Evolutionary conservation across 2,113 vertebrate genomes (phyloP).

Genomic region (Naja naja): DNA sequence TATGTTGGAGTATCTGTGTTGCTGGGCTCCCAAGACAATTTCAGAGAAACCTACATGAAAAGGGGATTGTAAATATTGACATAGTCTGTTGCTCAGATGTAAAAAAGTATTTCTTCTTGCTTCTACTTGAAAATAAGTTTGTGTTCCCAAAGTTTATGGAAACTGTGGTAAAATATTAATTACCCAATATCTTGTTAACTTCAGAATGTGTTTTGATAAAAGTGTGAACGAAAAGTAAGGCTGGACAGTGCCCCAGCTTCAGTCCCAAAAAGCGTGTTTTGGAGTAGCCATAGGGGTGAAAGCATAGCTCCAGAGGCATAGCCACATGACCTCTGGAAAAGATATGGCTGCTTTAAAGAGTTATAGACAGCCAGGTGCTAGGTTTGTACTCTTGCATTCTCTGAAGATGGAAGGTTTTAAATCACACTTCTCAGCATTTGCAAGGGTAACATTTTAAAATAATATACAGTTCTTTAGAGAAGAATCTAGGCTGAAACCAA

Average conservation of each 20-base stretch:
- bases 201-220: not conserved
- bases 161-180: not conserved
- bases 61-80: not conserved
- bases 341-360: not conserved
- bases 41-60: not conserved
- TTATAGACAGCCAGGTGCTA: not conserved
- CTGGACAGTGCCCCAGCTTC: not conserved
- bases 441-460: not conserved
- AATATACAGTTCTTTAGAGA: not conserved
- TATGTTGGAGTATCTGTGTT: not conserved
- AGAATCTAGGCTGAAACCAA: not conserved
- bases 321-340: not conserved
- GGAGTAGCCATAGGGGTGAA: not conserved
- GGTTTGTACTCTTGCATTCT: not conserved
- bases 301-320: not conserved
- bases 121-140: not conserved
- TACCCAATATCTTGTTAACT: not conserved
- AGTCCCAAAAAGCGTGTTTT: not conserved
- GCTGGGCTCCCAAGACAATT: not conserved
- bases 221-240: not conserved
- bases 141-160: not conserved
- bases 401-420: not conserved
- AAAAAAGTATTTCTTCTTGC: not conserved
- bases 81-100: not conserved
- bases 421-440: not conserved